These are phyloP conservation scores for Hetaerina titia DNA, from an alignment of 2,888 invertebrate genomes.

Conservation along the genomic window DNA sequence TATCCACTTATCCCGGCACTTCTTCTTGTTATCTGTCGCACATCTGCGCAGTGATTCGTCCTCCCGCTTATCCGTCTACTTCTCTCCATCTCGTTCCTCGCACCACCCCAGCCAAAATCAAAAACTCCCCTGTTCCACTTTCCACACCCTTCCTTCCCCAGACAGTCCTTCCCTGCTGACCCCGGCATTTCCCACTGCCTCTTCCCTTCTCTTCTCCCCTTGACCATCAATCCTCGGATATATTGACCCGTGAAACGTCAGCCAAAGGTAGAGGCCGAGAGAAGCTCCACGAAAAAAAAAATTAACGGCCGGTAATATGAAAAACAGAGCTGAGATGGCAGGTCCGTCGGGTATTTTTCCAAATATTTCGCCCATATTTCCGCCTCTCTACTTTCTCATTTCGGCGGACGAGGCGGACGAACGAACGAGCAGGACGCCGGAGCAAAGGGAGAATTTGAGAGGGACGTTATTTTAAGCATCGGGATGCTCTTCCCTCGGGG, in stretches of 20 bases:
- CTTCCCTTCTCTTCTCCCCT: neutral
- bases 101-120: neutral
- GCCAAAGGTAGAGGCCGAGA: neutral
- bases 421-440: neutral
- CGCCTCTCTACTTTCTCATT: neutral
- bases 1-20: neutral
- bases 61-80: neutral
- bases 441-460: neutral
- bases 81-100: neutral
- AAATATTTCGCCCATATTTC: neutral
- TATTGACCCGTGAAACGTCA: neutral
- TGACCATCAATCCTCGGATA: conserved; percentile 27
- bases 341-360: neutral
- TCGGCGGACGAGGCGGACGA: neutral
- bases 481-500: neutral
- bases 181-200: too few relatives aligned
- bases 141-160: neutral
- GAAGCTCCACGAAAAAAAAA: neutral
- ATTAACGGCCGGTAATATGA: neutral
- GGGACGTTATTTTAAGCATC: neutral
- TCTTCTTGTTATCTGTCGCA: neutral
- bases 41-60: neutral
- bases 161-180: neutral
- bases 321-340: neutral
- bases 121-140: neutral